These are phyloP conservation scores for Autographa gamma DNA, from an alignment of 2,888 invertebrate genomes.

Conservation along the genomic window DNA sequence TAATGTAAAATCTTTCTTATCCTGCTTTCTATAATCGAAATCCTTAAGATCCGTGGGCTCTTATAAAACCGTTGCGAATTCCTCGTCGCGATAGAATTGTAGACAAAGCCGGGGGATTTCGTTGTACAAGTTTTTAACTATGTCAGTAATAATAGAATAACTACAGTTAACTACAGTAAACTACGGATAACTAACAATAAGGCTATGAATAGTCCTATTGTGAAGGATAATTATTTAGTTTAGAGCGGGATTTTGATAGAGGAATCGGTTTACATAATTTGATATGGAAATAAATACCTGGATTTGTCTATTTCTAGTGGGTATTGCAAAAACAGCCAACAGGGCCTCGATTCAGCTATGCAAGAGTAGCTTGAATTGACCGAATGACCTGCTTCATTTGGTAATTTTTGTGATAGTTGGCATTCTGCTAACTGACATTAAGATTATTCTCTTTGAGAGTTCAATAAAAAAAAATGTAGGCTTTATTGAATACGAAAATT, in stretches of 20 bases:
- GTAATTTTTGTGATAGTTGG: too few species aligned
- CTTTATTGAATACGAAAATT: too few species aligned
- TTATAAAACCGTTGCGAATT: not conserved
- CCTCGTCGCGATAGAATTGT: not conserved
- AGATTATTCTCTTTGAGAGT: too few species aligned
- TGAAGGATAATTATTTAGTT: not conserved
- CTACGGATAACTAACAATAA: not conserved
- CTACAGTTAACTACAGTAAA: not conserved
- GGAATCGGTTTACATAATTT: too few species aligned
- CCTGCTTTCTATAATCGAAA: not conserved
- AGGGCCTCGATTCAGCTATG: too few species aligned
- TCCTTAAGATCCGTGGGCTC: not conserved
- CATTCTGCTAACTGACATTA: too few species aligned
- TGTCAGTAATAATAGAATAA: not conserved
- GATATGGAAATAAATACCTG: too few species aligned
- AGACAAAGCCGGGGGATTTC: not conserved
- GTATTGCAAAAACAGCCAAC: too few species aligned
- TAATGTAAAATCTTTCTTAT: not conserved
- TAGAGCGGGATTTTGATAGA: not conserved
- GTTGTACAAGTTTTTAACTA: constrained; percentile 2
- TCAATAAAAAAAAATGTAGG: too few species aligned
- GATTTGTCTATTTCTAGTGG: too few species aligned
- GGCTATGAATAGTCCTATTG: not conserved
- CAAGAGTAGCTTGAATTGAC: too few species aligned
- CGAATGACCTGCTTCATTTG: too few species aligned